Evolutionary conservation across 2,113 vertebrate species (phyloP), one percentile per base, ranked within the genome.

Genomic region (Psilopogon haemacephalus): DNA sequence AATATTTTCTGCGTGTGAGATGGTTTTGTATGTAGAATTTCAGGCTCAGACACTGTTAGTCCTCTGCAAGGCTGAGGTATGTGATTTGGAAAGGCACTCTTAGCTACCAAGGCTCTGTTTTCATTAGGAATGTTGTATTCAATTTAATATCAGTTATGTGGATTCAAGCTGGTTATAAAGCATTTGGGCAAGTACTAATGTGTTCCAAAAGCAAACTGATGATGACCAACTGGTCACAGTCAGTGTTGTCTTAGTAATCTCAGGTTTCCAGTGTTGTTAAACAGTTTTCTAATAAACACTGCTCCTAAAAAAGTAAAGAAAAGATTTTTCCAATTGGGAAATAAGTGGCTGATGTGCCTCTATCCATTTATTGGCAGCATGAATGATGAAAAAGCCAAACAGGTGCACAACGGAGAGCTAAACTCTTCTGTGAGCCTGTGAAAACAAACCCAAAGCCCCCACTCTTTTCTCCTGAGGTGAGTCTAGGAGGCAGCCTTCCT

Each of bases 301-400:
- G 11, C 28, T 79, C 27, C 68, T 75, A 69, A 73, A 81, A 81
- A 90, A 59, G 33, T 20, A 88, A 85, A 86, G n/a, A 75, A 74
- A 70, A 26, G 5, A 50, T 26, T 44, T 69, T 72, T 19, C 30
- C 52, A 58, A 28, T 32, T 83, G 77, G 76, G 50, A 94, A 90
- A 86, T 80, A 65, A 84, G 54, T 86, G 62, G 68, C 74, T 58
- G 63, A 72, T 55, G 58, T 63, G 24, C 83, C 94, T 90, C 75
- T 76, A 9, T 71, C 62, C 48, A 27, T 87, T 94, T 76, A 28
- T 28, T 85, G 67, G 26, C 59, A 85, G 18, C 0, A 0, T 24
- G 46, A 76, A 76, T 91, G 74, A 79, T 50, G 86, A 48, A 74
- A 93, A 84, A 71, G 58, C 50, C 58, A 62, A 96, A 88, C 93